A percentile compares a stretch with the other conserved stretches of the same genome.
phyloP scores from a whole-genome alignment of 2,888 invertebrate genomes.

The Mantis religiosa region DNA sequence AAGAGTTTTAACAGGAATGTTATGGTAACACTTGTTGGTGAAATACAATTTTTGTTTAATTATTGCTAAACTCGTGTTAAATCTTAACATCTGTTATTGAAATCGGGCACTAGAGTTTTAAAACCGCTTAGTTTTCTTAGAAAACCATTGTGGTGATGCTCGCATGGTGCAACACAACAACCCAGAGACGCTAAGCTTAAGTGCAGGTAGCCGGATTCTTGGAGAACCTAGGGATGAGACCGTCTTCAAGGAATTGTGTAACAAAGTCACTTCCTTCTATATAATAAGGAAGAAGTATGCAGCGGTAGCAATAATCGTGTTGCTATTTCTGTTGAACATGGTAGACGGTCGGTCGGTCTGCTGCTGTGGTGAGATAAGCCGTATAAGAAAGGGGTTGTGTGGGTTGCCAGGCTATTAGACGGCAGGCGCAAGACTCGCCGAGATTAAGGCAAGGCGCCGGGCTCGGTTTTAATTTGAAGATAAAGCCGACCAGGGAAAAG shows the following conservation, averaged over 20 bases:
- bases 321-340: neutral
- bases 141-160: too few relatives aligned
- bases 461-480: conserved; percentile 8
- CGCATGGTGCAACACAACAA: too few relatives aligned
- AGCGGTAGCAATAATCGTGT: neutral
- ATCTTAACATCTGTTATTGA: too few relatives aligned
- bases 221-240: neutral
- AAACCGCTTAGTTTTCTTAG: too few relatives aligned
- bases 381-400: neutral
- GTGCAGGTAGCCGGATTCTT: too few relatives aligned
- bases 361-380: neutral
- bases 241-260: neutral
- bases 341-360: neutral
- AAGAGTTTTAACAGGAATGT: too few relatives aligned
- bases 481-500: neutral
- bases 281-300: neutral
- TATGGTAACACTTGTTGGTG: too few relatives aligned
- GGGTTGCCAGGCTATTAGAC: conserved; percentile 2
- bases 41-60: too few relatives aligned
- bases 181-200: too few relatives aligned
- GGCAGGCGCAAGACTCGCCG: neutral
- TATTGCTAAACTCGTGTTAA: too few relatives aligned
- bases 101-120: too few relatives aligned
- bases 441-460: conserved; percentile 1
- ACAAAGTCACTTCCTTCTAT: neutral